Percentiles rank a stretch among this genome's conserved stretches.
phyloP scores from a whole-genome alignment of 23 tunicate species.

The Ascidia mentula region DNA sequence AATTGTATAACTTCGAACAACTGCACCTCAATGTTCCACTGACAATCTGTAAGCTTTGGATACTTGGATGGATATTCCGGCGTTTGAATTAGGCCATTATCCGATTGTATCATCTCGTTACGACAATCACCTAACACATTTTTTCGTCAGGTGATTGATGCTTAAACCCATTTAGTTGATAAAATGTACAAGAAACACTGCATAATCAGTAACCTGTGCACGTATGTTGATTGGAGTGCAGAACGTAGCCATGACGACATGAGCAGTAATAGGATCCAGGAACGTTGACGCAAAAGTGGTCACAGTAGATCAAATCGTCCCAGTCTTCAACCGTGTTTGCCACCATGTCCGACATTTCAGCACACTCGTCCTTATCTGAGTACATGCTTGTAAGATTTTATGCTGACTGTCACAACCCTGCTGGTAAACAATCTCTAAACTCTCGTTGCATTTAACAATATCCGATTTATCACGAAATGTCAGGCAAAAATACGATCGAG shows the following conservation, averaged over 20 bases:
- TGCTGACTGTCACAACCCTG: too few relatives aligned
- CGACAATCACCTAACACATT: background rate
- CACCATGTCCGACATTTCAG: constrained; percentile 32
- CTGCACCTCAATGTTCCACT: constrained; percentile 74
- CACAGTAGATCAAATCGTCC: constrained; percentile 74
- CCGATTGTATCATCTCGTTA: background rate
- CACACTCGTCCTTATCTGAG: constrained; percentile 77
- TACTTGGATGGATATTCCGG: constrained; percentile 68
- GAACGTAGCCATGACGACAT: constrained; percentile 64
- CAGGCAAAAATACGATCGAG: too few relatives aligned
- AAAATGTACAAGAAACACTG: too few relatives aligned
- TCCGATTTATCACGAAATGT: too few relatives aligned
- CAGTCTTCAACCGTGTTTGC: constrained; percentile 50
- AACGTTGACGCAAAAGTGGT: constrained; percentile 66
- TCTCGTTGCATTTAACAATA: too few relatives aligned
- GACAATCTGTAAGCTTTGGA: constrained; percentile 73
- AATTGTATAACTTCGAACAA: too few relatives aligned
- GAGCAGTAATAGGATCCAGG: constrained; percentile 80
- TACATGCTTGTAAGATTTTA: too few relatives aligned
- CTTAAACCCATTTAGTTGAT: too few relatives aligned
- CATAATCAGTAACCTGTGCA: constrained; percentile 77
- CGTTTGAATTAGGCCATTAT: constrained; percentile 37
- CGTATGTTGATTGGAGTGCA: constrained; percentile 79
- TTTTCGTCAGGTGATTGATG: too few relatives aligned
- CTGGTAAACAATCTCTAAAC: too few relatives aligned